A percentile compares a stretch with the other conserved stretches of the same genome.
These are phyloP conservation scores for Lathamus discolor DNA, from an alignment of 2,113 vertebrate species.

Conservation along the genomic window DNA sequence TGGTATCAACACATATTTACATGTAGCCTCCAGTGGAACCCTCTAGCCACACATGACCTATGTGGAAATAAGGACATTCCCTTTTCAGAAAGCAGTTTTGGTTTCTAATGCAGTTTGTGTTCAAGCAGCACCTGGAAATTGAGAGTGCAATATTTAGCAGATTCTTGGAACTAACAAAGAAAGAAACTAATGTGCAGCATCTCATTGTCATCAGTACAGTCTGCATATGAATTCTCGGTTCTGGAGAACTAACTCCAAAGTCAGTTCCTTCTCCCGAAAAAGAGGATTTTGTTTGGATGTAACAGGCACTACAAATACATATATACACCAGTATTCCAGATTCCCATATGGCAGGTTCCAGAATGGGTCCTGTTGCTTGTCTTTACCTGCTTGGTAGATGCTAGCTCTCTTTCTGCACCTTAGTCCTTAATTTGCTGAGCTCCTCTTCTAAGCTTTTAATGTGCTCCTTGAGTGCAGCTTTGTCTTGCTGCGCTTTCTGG, in stretches of 20 bases:
- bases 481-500: conserved; percentile 86
- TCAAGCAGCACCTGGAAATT: conserved; percentile 46
- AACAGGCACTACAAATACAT: conserved; percentile 20
- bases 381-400: neutral
- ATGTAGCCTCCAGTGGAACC: neutral
- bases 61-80: neutral
- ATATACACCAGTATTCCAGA: neutral
- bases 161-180: neutral
- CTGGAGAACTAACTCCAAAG: neutral
- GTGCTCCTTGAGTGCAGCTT: conserved; percentile 81
- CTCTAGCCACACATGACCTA: neutral
- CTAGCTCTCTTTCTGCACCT: conserved; percentile 81
- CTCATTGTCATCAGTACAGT: neutral
- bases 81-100: neutral
- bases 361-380: neutral
- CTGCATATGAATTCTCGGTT: neutral
- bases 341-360: neutral
- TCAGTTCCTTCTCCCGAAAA: neutral
- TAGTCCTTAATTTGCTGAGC: conserved; percentile 84
- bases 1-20: neutral
- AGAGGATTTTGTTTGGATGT: neutral
- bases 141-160: conserved; percentile 17
- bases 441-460: conserved; percentile 90
- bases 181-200: conserved; percentile 33
- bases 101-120: conserved; percentile 2